A percentile compares a stretch with the other conserved stretches of the same genome.
These are phyloP conservation scores for Carassius gibelio DNA, from an alignment of 2,113 vertebrate species.

Conservation along the genomic window DNA sequence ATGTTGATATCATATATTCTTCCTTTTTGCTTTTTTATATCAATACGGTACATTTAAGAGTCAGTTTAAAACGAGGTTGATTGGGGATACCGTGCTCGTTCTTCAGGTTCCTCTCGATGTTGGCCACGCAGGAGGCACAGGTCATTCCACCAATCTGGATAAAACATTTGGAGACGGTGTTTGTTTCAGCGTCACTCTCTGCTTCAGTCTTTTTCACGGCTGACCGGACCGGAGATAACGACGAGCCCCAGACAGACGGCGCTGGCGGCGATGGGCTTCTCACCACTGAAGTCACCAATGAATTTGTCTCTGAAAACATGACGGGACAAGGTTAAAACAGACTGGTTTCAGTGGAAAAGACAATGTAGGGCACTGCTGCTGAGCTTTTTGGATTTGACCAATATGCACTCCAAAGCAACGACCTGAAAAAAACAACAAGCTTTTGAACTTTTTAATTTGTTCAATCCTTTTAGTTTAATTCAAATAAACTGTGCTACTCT, in stretches of 20 bases:
- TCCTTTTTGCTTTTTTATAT: too few species aligned
- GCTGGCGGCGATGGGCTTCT: constrained; percentile 15
- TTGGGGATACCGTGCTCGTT: constrained; percentile 83
- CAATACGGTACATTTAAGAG: too few species aligned
- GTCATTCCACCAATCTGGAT: constrained; percentile 97
- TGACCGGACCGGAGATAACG: constrained; percentile 40
- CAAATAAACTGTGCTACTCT: too few species aligned
- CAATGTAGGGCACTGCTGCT: neutral
- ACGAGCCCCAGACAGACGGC: constrained; percentile 29
- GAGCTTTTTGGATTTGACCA: too few species aligned
- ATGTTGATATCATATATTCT: too few species aligned
- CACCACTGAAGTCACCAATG: constrained; percentile 61
- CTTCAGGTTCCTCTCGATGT: constrained; percentile 94
- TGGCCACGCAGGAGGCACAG: constrained; percentile 94
- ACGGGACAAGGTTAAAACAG: neutral
- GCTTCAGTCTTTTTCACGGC: constrained; percentile 63
- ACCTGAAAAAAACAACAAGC: too few species aligned
- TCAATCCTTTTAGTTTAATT: too few species aligned
- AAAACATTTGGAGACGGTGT: constrained; percentile 83
- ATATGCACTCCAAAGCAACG: too few species aligned
- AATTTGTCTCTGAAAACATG: constrained; percentile 69
- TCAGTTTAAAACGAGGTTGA: too few species aligned
- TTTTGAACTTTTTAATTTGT: too few species aligned
- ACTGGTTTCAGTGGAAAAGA: neutral
- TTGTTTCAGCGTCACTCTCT: constrained; percentile 60